Base-by-base conservation (phyloP, 2,797 vertebrate genomes). In the Clarias fuscus region DNA sequence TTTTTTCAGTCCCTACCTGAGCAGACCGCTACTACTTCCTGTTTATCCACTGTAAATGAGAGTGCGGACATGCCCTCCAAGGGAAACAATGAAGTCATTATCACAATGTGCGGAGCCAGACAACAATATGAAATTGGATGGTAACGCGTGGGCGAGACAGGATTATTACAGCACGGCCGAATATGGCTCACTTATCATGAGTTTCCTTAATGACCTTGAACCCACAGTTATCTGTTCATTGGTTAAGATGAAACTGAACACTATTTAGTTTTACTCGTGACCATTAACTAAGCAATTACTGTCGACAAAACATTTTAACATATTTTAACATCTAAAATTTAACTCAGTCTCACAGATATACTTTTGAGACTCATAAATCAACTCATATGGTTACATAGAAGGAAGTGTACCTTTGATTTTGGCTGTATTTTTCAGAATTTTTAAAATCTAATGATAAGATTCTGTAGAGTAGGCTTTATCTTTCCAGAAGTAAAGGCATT, bases 51-150 rank as follows among this genome's bases (percentile, higher is more conserved):
- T 76, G 78, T 43, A 82, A 87, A 80, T 84, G 78, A 85, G 73
- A 67, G n/a, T 65, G 56, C 53, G 76, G 86, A 76, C 77, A 75
- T 85, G 78, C 77, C 48, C 83, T 85, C 62, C 37, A 59, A 72
- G 67, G 86, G 75, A 84, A 87, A 87, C 82, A 84, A 86, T 86
- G 71, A 84, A 82, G 84, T 87, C 86, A 85, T 76, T 80, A 85
- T 76, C 71, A 68, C 58, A 85, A 76, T 37, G 78, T 20, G 48
- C 64, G 72, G 67, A 81, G 83, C 76, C 86, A 87, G 86, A 87
- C 83, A 87, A 87, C 86, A 87, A 67, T 87, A 80, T 73, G 86
- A 78, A 86, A 71, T 11, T 83, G 59, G 76, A 81, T 40, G 13
- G 81, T 67, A 81, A 82, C 24, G 53, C 18, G 78, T 82, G 30